phyloP scores from a whole-genome alignment of 2,113 vertebrate genomes.

The Spea multiplicata region DNA sequence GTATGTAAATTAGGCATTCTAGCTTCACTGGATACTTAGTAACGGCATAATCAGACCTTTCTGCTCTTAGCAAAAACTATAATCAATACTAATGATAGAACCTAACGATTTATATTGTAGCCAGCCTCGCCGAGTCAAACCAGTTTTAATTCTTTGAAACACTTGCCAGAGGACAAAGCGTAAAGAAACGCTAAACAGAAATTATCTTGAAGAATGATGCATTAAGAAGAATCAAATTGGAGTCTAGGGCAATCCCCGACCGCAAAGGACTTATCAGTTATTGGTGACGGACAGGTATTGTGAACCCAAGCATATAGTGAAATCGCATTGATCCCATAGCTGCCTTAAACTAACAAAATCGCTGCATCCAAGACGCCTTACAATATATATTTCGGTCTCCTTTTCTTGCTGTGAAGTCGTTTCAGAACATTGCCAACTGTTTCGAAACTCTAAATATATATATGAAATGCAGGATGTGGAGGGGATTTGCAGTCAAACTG shows the following conservation, averaged over 20 bases:
- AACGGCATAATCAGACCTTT: background rate
- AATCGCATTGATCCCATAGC: conserved; percentile 61
- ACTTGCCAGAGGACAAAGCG: conserved; percentile 45
- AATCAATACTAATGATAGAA: conserved; percentile 30
- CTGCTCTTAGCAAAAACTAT: conserved; percentile 13
- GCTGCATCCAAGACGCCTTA: conserved; percentile 31
- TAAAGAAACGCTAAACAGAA: conserved; percentile 40
- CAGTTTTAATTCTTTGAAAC: conserved; percentile 47
- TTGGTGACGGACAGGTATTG: conserved; percentile 58
- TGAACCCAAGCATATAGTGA: conserved; percentile 59
- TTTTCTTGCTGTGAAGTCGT: background rate
- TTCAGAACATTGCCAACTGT: background rate
- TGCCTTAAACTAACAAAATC: conserved; percentile 58
- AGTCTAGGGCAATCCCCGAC: conserved; percentile 46
- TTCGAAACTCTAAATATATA: background rate
- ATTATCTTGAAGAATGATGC: conserved; percentile 44
- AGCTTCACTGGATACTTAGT: background rate
- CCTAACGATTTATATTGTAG: conserved; percentile 33
- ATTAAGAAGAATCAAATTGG: conserved; percentile 52
- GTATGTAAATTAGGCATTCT: background rate
- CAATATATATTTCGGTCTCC: background rate
- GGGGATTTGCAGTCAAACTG: too few relatives aligned
- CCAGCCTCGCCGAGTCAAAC: conserved; percentile 45
- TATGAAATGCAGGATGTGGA: too few relatives aligned
- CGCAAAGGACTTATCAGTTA: conserved; percentile 56